phyloP scores from a whole-genome alignment of 2,888 invertebrate genomes.

The Eutolmus rufibarbis region DNA sequence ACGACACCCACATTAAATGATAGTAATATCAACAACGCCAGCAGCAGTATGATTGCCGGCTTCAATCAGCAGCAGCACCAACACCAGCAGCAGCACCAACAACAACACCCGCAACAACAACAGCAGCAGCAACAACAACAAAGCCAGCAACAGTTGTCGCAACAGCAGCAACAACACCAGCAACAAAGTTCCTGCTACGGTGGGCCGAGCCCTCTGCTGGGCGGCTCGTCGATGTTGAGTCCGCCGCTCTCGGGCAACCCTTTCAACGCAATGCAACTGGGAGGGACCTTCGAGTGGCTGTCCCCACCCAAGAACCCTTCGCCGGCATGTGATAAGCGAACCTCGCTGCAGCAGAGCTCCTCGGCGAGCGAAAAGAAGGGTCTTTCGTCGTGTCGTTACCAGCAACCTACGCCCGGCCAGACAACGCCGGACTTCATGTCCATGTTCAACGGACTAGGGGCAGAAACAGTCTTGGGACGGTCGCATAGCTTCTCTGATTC shows the following conservation, averaged over 20 bases:
- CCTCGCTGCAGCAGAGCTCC: neutral
- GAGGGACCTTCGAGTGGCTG: conserved; percentile 50
- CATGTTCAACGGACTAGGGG: conserved; percentile 48
- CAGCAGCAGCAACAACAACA: conserved; percentile 49
- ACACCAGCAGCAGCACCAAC: conserved; percentile 47
- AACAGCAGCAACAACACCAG: conserved; percentile 50
- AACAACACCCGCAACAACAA: conserved; percentile 50
- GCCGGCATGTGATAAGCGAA: conserved; percentile 30
- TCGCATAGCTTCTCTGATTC: conserved; percentile 19
- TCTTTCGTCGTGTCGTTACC: conserved; percentile 46
- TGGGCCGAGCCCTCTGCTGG: neutral
- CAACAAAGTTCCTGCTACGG: conserved; percentile 48
- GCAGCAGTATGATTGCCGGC: conserved; percentile 27
- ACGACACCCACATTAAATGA: conserved; percentile 50
- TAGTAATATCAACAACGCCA: conserved; percentile 1
- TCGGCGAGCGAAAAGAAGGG: neutral
- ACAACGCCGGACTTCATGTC: conserved; percentile 50
- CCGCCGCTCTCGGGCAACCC: conserved; percentile 54
- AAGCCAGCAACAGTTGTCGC: conserved; percentile 54
- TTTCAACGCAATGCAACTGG: conserved; percentile 44
- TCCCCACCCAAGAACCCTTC: conserved; percentile 48
- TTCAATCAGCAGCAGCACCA: conserved; percentile 42
- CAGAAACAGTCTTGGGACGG: conserved; percentile 45
- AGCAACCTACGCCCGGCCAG: conserved; percentile 46
- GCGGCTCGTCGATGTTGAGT: conserved; percentile 57